These are phyloP conservation scores for Panurus biarmicus DNA, from an alignment of 2,113 vertebrate genomes.

Conservation along the genomic window DNA sequence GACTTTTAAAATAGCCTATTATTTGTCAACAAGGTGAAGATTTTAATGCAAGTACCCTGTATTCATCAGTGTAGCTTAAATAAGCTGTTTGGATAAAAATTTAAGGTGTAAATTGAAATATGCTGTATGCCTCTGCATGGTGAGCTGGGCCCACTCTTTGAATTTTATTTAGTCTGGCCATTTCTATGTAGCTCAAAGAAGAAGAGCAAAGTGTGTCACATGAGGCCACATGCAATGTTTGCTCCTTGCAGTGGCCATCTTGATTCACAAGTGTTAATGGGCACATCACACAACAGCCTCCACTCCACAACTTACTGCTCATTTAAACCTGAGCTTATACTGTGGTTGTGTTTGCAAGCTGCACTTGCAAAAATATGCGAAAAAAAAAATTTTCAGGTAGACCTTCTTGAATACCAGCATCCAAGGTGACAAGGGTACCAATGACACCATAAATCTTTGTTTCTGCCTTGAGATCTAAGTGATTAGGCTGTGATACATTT, in stretches of 20 bases:
- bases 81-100: background rate
- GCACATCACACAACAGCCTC: background rate
- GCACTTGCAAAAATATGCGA: background rate
- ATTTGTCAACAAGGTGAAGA: background rate
- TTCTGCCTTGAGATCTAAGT: background rate
- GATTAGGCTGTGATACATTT: background rate
- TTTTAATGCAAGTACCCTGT: background rate
- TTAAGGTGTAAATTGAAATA: background rate
- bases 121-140: background rate
- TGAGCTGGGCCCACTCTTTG: background rate
- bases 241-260: background rate
- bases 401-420: background rate
- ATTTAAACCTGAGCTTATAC: background rate
- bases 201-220: background rate
- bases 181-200: background rate
- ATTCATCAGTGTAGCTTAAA: background rate
- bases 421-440: background rate
- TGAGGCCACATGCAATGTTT: fast-evolving
- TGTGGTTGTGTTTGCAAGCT: background rate
- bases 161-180: background rate
- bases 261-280: background rate
- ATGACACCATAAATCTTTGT: background rate
- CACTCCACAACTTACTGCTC: background rate
- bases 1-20: background rate
- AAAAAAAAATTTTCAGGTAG: background rate